Percentiles rank a stretch among this genome's conserved stretches.
Conservation (phyloP, 2,888 invertebrate species). For the Corythucha ciliata region DNA sequence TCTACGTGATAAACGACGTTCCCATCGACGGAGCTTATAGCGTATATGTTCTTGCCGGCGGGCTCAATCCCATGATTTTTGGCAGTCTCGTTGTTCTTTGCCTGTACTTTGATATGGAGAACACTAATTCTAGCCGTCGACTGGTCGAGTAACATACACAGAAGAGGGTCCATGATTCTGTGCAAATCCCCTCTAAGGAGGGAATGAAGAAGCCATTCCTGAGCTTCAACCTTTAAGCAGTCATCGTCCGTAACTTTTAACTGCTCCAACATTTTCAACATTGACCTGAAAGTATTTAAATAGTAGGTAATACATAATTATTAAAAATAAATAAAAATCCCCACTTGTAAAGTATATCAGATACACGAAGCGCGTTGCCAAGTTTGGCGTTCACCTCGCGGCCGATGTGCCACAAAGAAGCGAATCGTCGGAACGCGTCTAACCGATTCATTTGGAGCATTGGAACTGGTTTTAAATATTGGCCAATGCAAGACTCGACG, state of each 20-base stretch:
- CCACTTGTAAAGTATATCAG: conserved; percentile 51
- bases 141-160: conserved; percentile 64
- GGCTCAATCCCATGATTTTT: conserved; percentile 38
- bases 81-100: conserved; percentile 41
- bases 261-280: conserved; percentile 64
- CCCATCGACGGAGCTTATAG: conserved; percentile 72
- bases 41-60: conserved; percentile 54
- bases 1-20: conserved; percentile 58
- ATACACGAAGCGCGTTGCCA: conserved; percentile 33
- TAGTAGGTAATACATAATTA: neutral
- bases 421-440: conserved; percentile 55
- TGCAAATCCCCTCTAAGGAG: conserved; percentile 67
- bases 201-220: conserved; percentile 65
- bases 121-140: conserved; percentile 73
- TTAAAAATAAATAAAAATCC: conserved; percentile 18
- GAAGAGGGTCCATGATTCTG: conserved; percentile 65
- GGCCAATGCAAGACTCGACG: conserved; percentile 51
- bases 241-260: conserved; percentile 51
- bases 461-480: conserved; percentile 24
- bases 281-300: conserved; percentile 46
- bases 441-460: conserved; percentile 37
- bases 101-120: conserved; percentile 53
- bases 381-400: conserved; percentile 50
- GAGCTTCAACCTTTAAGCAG: conserved; percentile 54
- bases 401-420: conserved; percentile 66